Percentiles rank a stretch among this genome's conserved stretches.
Conservation (phyloP, 2,113 vertebrate species). For the Numida meleagris region DNA sequence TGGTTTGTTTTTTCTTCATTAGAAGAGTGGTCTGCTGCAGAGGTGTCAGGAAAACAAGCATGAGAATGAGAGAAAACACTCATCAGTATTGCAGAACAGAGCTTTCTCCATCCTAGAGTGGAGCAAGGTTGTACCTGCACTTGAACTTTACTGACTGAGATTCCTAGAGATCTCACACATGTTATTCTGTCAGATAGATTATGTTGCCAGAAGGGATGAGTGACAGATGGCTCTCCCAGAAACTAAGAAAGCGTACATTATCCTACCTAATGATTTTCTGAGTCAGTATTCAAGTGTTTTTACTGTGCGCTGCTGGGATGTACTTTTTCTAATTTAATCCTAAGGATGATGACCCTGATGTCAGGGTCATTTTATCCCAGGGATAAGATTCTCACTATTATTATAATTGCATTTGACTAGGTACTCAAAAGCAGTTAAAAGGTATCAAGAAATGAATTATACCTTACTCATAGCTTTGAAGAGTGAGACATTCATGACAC, state of each 20-base stretch:
- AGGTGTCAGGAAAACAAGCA: neutral
- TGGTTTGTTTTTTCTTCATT: neutral
- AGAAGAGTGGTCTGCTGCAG: neutral
- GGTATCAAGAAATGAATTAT: neutral
- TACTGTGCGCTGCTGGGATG: neutral
- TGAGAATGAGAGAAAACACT: neutral
- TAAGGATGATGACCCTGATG: neutral
- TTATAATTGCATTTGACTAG: neutral
- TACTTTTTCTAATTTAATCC: neutral
- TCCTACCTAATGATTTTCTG: neutral
- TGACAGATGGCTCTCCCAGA: neutral
- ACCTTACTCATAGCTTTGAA: neutral
- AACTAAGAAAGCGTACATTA: neutral
- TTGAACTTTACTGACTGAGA: neutral
- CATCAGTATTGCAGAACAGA: neutral
- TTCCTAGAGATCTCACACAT: neutral
- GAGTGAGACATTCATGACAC: neutral
- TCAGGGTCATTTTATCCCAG: neutral
- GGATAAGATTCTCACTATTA: rapidly evolving
- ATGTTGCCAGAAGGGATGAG: rapidly evolving
- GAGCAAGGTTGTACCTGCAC: neutral
- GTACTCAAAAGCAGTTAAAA: neutral
- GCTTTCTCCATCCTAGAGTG: neutral
- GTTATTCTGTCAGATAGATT: neutral
- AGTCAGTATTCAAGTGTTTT: neutral